Percentiles rank a stretch among this genome's conserved stretches.
phyloP scores from a whole-genome alignment of 2,797 vertebrate species.

The Sebastes diploproa region DNA sequence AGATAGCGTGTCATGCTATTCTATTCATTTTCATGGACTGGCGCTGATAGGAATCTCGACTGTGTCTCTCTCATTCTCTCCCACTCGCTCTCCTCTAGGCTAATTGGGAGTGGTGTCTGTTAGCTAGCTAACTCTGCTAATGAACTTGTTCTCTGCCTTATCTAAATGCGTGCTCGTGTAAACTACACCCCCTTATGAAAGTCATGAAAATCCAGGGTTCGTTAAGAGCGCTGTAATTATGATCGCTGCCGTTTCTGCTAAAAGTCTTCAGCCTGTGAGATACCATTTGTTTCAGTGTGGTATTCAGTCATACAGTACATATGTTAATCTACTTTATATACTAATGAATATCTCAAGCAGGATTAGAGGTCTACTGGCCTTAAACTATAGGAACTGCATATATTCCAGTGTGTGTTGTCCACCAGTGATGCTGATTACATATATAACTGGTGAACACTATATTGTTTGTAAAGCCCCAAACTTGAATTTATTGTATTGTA shows the following conservation, averaged over 20 bases:
- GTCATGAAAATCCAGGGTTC: conserved; percentile 66
- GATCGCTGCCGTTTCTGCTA: conserved; percentile 29
- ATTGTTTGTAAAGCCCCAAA: background rate
- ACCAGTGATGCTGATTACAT: background rate
- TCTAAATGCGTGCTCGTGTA: conserved; percentile 75
- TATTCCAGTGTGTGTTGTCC: background rate
- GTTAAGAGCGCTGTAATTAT: conserved; percentile 48
- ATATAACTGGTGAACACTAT: background rate
- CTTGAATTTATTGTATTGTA: background rate
- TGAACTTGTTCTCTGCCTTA: conserved; percentile 84
- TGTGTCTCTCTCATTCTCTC: conserved; percentile 69
- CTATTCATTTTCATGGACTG: conserved; percentile 79
- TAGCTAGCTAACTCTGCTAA: conserved; percentile 81
- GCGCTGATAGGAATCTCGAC: conserved; percentile 78
- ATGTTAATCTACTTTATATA: background rate
- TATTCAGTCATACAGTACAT: background rate
- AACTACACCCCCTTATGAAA: conserved; percentile 75
- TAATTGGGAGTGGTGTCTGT: conserved; percentile 77
- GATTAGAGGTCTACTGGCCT: background rate
- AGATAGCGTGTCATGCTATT: conserved; percentile 80
- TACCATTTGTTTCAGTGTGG: background rate
- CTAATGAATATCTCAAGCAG: background rate
- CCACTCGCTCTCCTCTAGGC: conserved; percentile 77
- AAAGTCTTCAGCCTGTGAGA: conserved; percentile 17
- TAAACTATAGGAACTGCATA: background rate